Evolutionary conservation across 1,140 invertebrate genomes (phyloP).

Genomic region (Temnothorax longispinosus): DNA sequence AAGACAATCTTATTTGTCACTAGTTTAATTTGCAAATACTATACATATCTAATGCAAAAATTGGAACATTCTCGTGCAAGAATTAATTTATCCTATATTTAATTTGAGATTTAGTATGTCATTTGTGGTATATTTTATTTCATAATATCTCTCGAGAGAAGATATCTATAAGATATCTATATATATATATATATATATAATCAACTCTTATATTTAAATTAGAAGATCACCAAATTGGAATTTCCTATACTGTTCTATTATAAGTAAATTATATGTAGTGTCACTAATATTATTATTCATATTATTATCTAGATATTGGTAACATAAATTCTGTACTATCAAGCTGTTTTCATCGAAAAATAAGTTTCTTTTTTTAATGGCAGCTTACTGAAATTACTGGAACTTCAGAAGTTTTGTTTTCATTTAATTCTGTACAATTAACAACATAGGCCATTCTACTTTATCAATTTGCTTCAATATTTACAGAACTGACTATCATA

Average conservation of each 20-base stretch:
- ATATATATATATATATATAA: not conserved
- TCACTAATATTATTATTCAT: conserved; percentile 30
- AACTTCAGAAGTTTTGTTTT: conserved; percentile 19
- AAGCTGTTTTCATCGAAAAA: conserved; percentile 31
- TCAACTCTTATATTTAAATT: conserved; percentile 35
- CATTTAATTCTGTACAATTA: conserved; percentile 8
- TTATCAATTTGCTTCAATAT: not conserved
- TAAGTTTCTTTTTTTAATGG: conserved; percentile 35
- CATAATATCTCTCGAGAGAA: not conserved
- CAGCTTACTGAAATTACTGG: conserved; percentile 40
- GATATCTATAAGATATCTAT: too few species aligned
- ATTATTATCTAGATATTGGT: conserved; percentile 10
- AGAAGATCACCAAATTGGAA: conserved; percentile 8
- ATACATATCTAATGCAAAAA: conserved; percentile 41
- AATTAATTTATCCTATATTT: conserved; percentile 20
- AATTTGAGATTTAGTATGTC: conserved; percentile 8
- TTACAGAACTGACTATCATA: not conserved
- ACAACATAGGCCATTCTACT: conserved; percentile 28
- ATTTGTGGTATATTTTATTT: conserved; percentile 10
- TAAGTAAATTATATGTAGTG: conserved; percentile 13
- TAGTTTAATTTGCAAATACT: conserved; percentile 30
- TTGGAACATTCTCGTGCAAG: conserved; percentile 26
- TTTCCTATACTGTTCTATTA: not conserved
- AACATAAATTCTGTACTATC: conserved; percentile 38
- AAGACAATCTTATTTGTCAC: conserved; percentile 20